These are phyloP conservation scores for Chamaea fasciata DNA, from an alignment of 2,113 vertebrate genomes.

Conservation along the genomic window DNA sequence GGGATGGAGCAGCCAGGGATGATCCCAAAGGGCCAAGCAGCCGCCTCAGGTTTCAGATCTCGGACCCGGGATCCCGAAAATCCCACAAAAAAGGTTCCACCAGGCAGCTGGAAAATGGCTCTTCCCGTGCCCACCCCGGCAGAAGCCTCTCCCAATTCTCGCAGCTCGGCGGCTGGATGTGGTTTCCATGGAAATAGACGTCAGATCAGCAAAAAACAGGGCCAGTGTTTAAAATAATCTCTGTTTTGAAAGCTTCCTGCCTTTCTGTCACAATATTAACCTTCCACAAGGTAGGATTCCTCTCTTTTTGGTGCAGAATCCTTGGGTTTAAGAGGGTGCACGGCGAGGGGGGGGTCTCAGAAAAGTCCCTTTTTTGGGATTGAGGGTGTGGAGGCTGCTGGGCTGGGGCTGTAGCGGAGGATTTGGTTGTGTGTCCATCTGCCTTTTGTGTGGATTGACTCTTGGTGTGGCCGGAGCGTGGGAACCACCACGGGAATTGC, in stretches of 20 bases:
- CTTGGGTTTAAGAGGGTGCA: neutral
- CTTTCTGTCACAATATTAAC: conserved; percentile 72
- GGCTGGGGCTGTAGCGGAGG: neutral
- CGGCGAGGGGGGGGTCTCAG: neutral
- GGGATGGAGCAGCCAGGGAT: fast-evolving
- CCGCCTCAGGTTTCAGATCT: neutral
- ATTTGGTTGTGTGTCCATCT: neutral
- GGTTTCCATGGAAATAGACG: conserved; percentile 82
- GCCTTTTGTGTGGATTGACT: neutral
- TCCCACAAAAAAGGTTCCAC: neutral
- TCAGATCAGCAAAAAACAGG: conserved; percentile 61
- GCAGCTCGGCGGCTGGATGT: conserved; percentile 61
- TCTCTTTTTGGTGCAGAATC: neutral
- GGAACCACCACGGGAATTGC: neutral
- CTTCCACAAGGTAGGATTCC: conserved; percentile 47
- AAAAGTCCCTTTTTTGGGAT: neutral
- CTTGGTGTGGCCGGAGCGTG: neutral
- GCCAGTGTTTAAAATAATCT: conserved; percentile 72
- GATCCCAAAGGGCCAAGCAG: neutral
- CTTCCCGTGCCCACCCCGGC: neutral
- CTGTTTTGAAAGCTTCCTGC: conserved; percentile 71
- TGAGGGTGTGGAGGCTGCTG: neutral
- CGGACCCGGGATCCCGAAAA: neutral
- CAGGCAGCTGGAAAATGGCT: conserved; percentile 12
- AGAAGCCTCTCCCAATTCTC: conserved; percentile 59